phyloP scores from a whole-genome alignment of 2,888 invertebrate species.

The Sminthurides aquaticus region DNA sequence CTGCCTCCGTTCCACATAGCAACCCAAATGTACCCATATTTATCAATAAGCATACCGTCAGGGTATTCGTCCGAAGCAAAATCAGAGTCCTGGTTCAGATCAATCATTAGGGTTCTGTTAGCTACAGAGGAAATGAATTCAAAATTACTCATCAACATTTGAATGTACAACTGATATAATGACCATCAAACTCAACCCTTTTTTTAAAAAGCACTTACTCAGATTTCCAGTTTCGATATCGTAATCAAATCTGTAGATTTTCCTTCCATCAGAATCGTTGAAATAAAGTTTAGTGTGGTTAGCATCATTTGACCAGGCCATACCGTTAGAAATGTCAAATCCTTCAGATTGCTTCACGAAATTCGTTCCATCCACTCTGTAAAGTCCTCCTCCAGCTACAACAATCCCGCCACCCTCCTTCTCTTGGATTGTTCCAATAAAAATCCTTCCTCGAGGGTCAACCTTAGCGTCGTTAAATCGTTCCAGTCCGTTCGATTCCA shows the following conservation, averaged over 20 bases:
- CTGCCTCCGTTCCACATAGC: slow-evolving; percentile 23
- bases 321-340: slow-evolving; percentile 25
- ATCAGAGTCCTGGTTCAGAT: slow-evolving; percentile 11
- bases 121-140: slow-evolving; percentile 9
- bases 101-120: slow-evolving; percentile 22
- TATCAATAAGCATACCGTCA: slow-evolving; percentile 26
- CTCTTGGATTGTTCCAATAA: slow-evolving; percentile 23
- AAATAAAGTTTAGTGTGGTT: slow-evolving; percentile 22
- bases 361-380: slow-evolving; percentile 15
- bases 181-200: no score
- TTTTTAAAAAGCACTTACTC: slow-evolving; percentile 18
- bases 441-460: slow-evolving; percentile 22
- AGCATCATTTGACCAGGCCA: slow-evolving; percentile 25
- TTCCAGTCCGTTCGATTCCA: slow-evolving; percentile 3
- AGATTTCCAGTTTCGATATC: slow-evolving; percentile 18
- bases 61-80: slow-evolving; percentile 21
- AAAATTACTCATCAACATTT: not conserved
- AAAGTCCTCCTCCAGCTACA: slow-evolving; percentile 19
- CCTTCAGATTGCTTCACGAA: slow-evolving; percentile 15
- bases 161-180: no score
- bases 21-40: slow-evolving; percentile 22
- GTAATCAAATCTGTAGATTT: slow-evolving; percentile 26
- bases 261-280: slow-evolving; percentile 25
- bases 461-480: slow-evolving; percentile 27
- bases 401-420: not conserved